Percentiles rank a stretch among this genome's conserved stretches.
phyloP scores from a whole-genome alignment of 1,140 invertebrate species.

The Paraescarpia echinospica region DNA sequence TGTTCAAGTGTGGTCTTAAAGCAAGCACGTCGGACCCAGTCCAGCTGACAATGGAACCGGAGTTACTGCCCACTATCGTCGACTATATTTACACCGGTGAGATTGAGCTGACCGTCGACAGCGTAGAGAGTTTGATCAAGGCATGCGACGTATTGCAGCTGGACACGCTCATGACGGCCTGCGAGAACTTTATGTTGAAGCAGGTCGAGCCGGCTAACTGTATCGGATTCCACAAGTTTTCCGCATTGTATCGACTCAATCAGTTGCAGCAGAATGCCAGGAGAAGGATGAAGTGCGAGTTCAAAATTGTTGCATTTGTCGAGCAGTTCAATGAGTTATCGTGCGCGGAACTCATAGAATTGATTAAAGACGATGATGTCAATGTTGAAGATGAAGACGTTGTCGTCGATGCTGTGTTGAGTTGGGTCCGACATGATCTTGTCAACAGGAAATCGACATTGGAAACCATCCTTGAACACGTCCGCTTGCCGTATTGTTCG shows the following conservation, averaged over 20 bases:
- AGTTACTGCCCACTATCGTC: not conserved
- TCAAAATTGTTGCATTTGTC: not conserved
- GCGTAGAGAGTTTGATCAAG: constrained; percentile 3
- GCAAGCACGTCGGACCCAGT: not conserved
- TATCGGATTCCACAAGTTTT: constrained; percentile 17
- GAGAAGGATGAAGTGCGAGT: not conserved
- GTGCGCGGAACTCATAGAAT: constrained; percentile 10
- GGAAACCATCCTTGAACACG: not conserved
- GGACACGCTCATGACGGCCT: not conserved
- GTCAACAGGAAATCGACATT: not conserved
- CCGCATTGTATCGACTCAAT: constrained; percentile 12
- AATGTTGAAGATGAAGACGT: constrained; percentile 13
- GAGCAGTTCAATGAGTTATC: not conserved
- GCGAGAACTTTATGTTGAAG: constrained; percentile 7
- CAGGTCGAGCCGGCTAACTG: not conserved
- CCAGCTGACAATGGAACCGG: not conserved
- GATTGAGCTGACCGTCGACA: not conserved
- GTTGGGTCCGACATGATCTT: not conserved
- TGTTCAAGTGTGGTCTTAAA: constrained; percentile 20
- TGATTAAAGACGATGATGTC: constrained; percentile 1
- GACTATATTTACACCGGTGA: constrained; percentile 14
- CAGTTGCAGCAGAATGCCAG: not conserved
- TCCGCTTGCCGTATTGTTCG: constrained; percentile 20
- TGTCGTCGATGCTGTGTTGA: not conserved
- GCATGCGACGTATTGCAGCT: not conserved